A percentile compares a stretch with the other conserved stretches of the same genome.
These are phyloP conservation scores for Parnassius apollo DNA, from an alignment of 2,888 invertebrate species.

Conservation along the genomic window DNA sequence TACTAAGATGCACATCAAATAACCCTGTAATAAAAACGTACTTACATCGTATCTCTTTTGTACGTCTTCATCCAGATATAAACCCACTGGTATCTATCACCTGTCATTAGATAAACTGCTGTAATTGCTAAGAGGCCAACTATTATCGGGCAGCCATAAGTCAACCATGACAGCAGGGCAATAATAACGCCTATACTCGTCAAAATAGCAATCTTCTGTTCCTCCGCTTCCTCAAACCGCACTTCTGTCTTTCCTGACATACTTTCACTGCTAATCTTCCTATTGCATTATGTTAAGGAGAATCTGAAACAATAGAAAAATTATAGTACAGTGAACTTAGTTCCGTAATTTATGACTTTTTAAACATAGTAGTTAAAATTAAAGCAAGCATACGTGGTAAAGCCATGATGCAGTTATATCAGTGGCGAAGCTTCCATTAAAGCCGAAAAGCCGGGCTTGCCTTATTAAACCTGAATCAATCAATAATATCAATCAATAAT, in stretches of 20 bases:
- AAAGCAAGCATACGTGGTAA: no score
- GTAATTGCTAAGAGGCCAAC: constrained; percentile 49
- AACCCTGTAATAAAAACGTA: constrained; percentile 27
- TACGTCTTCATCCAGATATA: constrained; percentile 71
- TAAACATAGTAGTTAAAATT: no score
- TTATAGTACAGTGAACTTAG: no score
- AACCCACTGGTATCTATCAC: constrained; percentile 73
- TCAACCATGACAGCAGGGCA: constrained; percentile 49
- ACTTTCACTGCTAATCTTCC: constrained; percentile 51
- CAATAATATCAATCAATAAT: no score
- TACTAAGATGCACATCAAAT: no score
- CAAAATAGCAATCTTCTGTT: constrained; percentile 49
- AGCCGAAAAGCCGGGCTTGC: no score
- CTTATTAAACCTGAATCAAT: no score
- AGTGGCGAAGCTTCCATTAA: no score
- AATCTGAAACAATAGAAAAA: neutral
- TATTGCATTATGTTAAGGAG: constrained; percentile 36
- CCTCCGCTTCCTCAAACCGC: constrained; percentile 71
- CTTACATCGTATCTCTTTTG: constrained; percentile 66
- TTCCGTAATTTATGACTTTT: no score
- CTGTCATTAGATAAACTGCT: constrained; percentile 61
- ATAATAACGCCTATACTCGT: constrained; percentile 46
- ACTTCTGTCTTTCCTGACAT: constrained; percentile 68
- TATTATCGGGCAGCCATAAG: constrained; percentile 44
- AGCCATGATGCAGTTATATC: no score